Evolutionary conservation across 2,797 vertebrate genomes (phyloP).

Genomic region (Phrynocephalus forsythii): DNA sequence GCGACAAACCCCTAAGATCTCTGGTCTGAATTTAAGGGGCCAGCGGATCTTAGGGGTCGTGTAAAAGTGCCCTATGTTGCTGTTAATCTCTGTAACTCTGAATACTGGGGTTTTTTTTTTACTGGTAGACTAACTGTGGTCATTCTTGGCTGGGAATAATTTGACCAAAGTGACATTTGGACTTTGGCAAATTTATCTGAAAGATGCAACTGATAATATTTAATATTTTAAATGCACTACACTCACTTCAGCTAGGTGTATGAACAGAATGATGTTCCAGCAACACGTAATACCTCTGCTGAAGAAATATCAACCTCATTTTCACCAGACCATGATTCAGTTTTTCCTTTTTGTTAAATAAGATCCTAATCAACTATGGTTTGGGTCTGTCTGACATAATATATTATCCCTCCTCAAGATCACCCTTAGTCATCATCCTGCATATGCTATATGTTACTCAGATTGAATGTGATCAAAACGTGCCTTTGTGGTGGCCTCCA

Average conservation of each 20-base stretch:
- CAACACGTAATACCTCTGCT: background rate
- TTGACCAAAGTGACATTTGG: background rate
- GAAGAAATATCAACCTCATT: background rate
- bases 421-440: too few relatives aligned
- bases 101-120: background rate
- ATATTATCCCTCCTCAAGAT: too few relatives aligned
- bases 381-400: background rate
- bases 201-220: too few relatives aligned
- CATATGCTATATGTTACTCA: too few relatives aligned
- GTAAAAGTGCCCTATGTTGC: too few relatives aligned
- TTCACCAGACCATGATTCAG: background rate
- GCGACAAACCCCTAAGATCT: too few relatives aligned
- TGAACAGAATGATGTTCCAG: background rate
- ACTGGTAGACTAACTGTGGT: background rate
- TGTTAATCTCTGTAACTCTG: background rate
- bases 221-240: too few relatives aligned
- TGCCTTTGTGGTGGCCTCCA: too few relatives aligned
- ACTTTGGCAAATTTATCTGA: background rate
- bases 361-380: background rate
- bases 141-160: background rate
- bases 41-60: too few relatives aligned
- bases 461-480: too few relatives aligned
- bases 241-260: too few relatives aligned
- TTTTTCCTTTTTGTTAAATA: background rate
- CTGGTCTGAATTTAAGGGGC: too few relatives aligned